phyloP scores from a whole-genome alignment of 2,797 vertebrate genomes.

The Anguilla megastoma region DNA sequence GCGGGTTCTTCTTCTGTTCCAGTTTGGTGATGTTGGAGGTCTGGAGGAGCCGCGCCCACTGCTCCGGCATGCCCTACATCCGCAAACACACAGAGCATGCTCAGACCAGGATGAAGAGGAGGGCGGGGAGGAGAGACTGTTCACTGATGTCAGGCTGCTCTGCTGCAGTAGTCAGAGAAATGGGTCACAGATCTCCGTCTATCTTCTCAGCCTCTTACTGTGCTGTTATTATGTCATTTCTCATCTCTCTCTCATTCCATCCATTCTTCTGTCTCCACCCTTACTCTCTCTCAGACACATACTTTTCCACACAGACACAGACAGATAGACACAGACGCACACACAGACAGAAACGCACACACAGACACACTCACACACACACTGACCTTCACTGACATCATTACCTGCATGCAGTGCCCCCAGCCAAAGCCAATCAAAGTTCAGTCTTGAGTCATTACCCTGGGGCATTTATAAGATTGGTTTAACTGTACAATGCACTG shows the following conservation, averaged over 20 bases:
- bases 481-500: neutral
- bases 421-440: neutral
- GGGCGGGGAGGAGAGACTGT: neutral
- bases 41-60: conserved; percentile 91
- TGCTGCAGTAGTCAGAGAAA: conserved; percentile 46
- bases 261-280: neutral
- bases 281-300: neutral
- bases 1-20: conserved; percentile 96
- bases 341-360: neutral
- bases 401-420: neutral
- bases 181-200: conserved; percentile 50
- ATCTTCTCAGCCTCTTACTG: conserved; percentile 28
- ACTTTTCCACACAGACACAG: neutral
- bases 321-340: neutral
- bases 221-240: conserved; percentile 27
- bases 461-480: neutral
- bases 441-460: neutral
- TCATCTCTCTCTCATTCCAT: neutral
- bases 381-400: neutral
- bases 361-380: neutral
- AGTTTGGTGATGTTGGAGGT: conserved; percentile 95
- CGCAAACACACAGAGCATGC: conserved; percentile 39
- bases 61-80: conserved; percentile 89
- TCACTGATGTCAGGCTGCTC: conserved; percentile 28
- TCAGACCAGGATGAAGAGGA: conserved; percentile 9